Percentiles rank a stretch among this genome's conserved stretches.
Conservation (phyloP, 2,888 invertebrate species). For the Escarpia spicata region DNA sequence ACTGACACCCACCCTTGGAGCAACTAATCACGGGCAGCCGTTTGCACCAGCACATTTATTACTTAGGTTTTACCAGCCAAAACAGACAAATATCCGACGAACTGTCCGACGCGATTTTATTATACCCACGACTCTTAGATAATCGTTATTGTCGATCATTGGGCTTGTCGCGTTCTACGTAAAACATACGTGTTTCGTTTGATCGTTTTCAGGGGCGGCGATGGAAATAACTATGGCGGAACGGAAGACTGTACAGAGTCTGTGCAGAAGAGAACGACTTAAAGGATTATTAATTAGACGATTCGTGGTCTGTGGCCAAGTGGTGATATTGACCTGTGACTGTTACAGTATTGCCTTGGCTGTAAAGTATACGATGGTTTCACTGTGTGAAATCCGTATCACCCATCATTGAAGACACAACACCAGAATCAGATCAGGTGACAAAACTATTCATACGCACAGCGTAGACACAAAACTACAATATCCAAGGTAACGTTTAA, state of each 20-base stretch:
- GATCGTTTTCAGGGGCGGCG: not conserved
- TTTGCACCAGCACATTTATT: no score
- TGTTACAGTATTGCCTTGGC: not conserved
- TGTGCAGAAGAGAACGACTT: not conserved
- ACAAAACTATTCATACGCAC: not conserved
- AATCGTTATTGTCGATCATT: not conserved
- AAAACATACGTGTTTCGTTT: not conserved
- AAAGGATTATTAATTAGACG: not conserved
- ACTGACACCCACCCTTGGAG: no score
- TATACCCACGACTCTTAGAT: not conserved
- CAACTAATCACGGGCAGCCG: no score
- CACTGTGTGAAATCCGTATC: not conserved
- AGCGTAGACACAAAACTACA: not conserved
- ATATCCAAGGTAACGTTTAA: not conserved
- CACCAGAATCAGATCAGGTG: not conserved
- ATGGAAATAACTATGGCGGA: slow-evolving; percentile 5
- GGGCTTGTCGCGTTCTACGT: not conserved
- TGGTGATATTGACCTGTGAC: not conserved
- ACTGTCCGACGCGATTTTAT: not conserved
- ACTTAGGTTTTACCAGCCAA: not conserved
- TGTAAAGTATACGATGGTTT: not conserved
- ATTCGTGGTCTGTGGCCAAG: not conserved
- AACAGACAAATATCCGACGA: not conserved
- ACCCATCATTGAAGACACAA: not conserved
- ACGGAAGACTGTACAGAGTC: not conserved